phyloP scores from a whole-genome alignment of 2,113 vertebrate species.

The Serinus canaria region DNA sequence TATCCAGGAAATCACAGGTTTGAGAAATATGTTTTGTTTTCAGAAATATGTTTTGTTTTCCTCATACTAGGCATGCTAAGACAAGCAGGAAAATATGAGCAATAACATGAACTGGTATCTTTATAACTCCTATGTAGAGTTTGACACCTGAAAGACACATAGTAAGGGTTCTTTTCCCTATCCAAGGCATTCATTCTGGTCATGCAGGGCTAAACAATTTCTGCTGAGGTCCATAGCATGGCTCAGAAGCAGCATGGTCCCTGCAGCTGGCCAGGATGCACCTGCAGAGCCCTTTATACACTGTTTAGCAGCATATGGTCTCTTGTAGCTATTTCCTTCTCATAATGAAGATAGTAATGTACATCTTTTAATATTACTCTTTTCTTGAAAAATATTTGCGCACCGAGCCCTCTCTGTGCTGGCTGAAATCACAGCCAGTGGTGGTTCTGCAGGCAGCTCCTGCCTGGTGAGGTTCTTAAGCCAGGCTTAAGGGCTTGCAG shows the following conservation, averaged over 20 bases:
- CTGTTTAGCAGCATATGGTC: too few species aligned
- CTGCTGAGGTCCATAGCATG: background rate
- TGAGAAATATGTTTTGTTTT: background rate
- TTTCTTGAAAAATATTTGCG: background rate
- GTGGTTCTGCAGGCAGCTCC: background rate
- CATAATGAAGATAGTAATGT: background rate
- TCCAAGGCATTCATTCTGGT: conserved; percentile 1
- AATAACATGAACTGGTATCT: background rate
- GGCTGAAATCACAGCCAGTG: accelerated
- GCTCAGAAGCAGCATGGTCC: background rate
- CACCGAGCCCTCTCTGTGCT: background rate
- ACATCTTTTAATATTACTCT: background rate
- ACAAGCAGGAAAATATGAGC: background rate
- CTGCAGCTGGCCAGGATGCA: background rate
- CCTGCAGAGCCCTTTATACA: background rate
- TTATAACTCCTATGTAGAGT: background rate
- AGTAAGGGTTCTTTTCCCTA: conserved; percentile 1
- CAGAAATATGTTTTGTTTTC: background rate
- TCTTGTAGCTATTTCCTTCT: background rate
- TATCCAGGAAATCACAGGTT: background rate
- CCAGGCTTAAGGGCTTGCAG: background rate
- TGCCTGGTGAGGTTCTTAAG: background rate
- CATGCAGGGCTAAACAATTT: background rate
- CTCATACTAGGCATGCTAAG: background rate
- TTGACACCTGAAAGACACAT: background rate